Evolutionary conservation across 2,113 vertebrate species (phyloP).

Genomic region (Pseudopodoces humilis): DNA sequence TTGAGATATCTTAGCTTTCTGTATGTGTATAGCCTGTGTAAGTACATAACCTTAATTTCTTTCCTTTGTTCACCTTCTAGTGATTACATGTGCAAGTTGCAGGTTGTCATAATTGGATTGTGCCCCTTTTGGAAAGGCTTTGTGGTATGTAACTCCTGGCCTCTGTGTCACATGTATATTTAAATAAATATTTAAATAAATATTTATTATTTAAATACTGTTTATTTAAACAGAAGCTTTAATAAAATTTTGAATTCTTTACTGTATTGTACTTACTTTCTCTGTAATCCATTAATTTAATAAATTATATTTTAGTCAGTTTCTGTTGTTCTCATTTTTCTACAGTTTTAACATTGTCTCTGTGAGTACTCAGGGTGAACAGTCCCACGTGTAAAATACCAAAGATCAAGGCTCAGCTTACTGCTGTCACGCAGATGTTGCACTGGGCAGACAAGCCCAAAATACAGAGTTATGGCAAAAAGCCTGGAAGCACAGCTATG

Average conservation of each 20-base stretch:
- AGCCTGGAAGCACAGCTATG: background rate
- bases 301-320: background rate
- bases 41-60: background rate
- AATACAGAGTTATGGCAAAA: background rate
- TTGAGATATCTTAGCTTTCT: constrained; percentile 1
- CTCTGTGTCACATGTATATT: background rate
- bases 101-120: background rate
- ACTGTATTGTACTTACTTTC: background rate
- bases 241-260: background rate
- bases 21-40: background rate
- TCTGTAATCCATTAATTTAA: background rate
- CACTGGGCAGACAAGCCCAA: background rate
- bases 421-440: background rate
- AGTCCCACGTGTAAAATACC: background rate
- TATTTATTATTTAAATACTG: background rate
- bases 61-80: background rate
- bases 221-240: background rate
- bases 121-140: background rate
- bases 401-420: background rate
- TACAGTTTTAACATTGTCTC: background rate
- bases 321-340: background rate
- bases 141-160: background rate
- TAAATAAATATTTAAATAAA: background rate
- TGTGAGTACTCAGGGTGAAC: background rate
- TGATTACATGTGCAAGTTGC: background rate